Base-by-base conservation (phyloP, 2,113 vertebrate species). In the Larimichthys crocea region DNA sequence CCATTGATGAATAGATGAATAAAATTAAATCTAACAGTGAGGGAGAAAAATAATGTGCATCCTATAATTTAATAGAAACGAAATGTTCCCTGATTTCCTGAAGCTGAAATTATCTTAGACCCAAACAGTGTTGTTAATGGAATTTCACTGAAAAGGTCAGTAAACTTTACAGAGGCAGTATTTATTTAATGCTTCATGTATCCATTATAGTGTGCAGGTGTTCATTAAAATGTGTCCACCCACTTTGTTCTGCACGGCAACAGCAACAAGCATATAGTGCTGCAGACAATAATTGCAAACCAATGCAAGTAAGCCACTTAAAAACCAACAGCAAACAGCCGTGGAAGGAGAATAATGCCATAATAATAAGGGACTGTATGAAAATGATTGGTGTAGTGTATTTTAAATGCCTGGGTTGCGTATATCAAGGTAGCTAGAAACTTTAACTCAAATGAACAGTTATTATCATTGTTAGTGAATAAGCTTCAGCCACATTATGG, bases 291-390 rank as follows among this genome's bases (percentile, higher is more conserved):
- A 31, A 75, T 75, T 75, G 15, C 60, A 64, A 83, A 55, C 5
- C n/a, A 12, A 78, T 79, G 73, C 66, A 85, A 89, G 76, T 80
- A 55, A 72, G n/a, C 42, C 69, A 55, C 42, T 76, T 53, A 24
- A 65, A 9, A 80, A 40, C 55, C 56, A 60, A 49, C 63, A 68
- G 40, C 67, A 71, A 71, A 53, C 84, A 86, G 74, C 85, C 79
- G 85, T 76, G 63, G 66, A 76, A 40, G 72, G 29, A 66, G 24
- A 26, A 26, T 26, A 26, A 26, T 26, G 24, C 42, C 20, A 29
- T 60, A 29, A 35, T 20, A 53, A 26, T 8, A 29, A 50, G n/a
- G n/a, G n/a, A n/a, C n/a, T 67, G 26, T 57, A 24, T 1, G 1
- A 19, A 50, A 7, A 62, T 40, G 0, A 52, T 24, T 35, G 66